These are phyloP conservation scores for Lysiphlebus fabarum DNA, from an alignment of 1,140 invertebrate genomes.

Conservation along the genomic window DNA sequence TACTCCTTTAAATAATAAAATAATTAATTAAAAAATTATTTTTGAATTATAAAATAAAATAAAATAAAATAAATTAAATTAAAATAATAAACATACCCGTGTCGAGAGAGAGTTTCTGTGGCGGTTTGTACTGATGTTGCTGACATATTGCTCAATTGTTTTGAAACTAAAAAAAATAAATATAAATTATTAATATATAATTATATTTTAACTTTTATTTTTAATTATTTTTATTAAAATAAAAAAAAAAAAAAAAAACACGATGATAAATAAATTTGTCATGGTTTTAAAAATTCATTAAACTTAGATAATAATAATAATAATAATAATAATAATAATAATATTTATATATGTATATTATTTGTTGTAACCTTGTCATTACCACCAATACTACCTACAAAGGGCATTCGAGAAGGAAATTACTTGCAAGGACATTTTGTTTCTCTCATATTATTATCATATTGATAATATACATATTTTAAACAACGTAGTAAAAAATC, in stretches of 20 bases:
- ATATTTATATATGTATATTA: no score
- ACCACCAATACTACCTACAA: no score
- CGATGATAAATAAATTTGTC: no score
- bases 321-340: no score
- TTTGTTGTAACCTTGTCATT: no score
- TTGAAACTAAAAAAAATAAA: constrained; percentile 37
- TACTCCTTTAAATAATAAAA: constrained; percentile 41
- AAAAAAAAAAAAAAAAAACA: background rate
- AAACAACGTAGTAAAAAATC: no score
- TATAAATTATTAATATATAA: constrained; percentile 9
- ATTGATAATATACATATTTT: no score
- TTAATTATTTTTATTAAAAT: background rate
- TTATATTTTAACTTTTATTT: background rate
- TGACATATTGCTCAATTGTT: constrained; percentile 39
- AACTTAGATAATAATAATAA: no score
- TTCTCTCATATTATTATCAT: no score
- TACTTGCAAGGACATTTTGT: no score
- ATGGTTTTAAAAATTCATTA: no score
- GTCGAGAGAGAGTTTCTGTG: constrained; percentile 44
- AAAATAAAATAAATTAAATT: background rate
- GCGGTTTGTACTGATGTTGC: constrained; percentile 41
- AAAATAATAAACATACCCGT: constrained; percentile 35
- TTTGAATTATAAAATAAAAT: background rate
- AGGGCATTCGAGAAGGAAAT: no score
- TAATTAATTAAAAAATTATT: constrained; percentile 14